A percentile compares a stretch with the other conserved stretches of the same genome.
Evolutionary conservation across 1,140 invertebrate species (phyloP).

Genomic region (Pseudobourletiella spinata): DNA sequence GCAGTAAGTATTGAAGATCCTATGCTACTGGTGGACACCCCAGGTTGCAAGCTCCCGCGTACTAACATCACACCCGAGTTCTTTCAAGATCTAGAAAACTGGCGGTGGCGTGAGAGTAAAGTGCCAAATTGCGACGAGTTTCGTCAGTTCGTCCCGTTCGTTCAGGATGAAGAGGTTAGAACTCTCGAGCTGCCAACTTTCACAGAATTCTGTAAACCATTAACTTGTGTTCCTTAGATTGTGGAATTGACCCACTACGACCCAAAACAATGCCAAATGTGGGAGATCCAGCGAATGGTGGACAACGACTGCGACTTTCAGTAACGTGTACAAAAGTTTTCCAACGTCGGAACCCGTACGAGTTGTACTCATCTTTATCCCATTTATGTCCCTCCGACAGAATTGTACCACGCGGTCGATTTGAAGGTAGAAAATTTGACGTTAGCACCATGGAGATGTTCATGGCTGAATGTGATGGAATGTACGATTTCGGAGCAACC

Average conservation of each 20-base stretch:
- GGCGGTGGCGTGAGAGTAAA: neutral
- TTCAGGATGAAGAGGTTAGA: neutral
- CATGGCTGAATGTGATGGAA: neutral
- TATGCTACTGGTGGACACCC: no score
- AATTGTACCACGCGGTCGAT: no score
- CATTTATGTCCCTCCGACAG: no score
- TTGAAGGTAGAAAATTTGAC: neutral
- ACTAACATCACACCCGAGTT: neutral
- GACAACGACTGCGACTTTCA: neutral
- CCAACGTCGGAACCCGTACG: no score
- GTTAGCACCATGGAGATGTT: neutral
- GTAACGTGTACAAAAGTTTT: neutral
- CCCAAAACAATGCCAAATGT: neutral
- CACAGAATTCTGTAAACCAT: neutral
- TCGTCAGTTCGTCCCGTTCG: neutral
- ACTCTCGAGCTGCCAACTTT: neutral
- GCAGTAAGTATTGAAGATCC: no score
- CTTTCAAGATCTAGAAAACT: neutral
- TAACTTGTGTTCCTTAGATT: neutral
- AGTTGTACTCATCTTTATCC: neutral
- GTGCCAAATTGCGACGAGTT: neutral
- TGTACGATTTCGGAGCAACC: conserved; percentile 2
- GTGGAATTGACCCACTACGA: neutral
- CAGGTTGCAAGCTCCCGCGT: neutral
- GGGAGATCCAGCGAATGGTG: neutral